Conservation (phyloP, 2,797 vertebrate species). For the Cetoscarus ocellatus region DNA sequence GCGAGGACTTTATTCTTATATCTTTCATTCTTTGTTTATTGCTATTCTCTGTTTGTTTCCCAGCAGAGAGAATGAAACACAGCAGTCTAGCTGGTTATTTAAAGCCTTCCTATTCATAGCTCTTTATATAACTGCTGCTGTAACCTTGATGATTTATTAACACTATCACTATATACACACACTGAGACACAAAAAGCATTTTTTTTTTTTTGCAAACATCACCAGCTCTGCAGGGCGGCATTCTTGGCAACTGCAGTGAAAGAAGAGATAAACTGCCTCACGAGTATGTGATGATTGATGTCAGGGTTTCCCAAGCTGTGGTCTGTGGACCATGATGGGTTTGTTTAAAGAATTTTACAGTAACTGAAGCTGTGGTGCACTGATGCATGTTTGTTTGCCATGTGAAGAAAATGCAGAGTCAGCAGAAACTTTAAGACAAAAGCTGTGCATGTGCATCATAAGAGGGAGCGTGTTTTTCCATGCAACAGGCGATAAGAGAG, state of each 20-base stretch:
- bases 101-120: constrained; percentile 57
- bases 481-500: constrained; percentile 34
- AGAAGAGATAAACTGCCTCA: constrained; percentile 18
- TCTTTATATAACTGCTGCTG: constrained; percentile 54
- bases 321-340: not conserved
- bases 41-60: constrained; percentile 8
- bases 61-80: constrained; percentile 12
- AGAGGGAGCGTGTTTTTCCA: constrained; percentile 38
- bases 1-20: constrained; percentile 9
- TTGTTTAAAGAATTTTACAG: not conserved
- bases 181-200: not conserved
- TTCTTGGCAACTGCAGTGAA: not conserved
- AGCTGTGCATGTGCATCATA: constrained; percentile 38
- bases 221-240: not conserved
- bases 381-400: constrained; percentile 11
- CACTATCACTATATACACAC: constrained; percentile 19
- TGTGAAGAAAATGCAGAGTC: constrained; percentile 32
- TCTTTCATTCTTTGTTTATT: constrained; percentile 8
- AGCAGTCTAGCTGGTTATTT: constrained; percentile 58
- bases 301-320: constrained; percentile 6
- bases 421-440: constrained; percentile 57
- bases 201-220: constrained; percentile 12
- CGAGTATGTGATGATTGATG: not conserved
- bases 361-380: not conserved
- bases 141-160: constrained; percentile 43